Base-by-base conservation (phyloP, 2,113 vertebrate species). In the Bufo bufo region DNA sequence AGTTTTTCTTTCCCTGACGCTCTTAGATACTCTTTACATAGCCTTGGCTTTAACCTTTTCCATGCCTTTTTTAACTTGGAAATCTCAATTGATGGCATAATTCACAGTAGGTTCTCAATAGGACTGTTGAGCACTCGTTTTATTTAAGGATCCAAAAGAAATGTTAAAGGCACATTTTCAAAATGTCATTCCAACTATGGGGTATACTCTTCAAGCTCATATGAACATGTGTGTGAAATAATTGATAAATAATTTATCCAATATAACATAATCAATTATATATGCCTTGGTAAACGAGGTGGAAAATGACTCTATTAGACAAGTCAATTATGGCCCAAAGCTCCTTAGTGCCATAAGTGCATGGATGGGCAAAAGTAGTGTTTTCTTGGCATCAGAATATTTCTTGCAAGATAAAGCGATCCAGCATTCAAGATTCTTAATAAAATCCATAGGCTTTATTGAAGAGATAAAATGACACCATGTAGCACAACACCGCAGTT, bases 211-310 rank as follows among this genome's bases (percentile, higher is more conserved):
- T 58, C 23, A 43, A 58, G 78, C 78, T 50, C 78, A 58, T 54
- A 59, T 43, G 54, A 59, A 59, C 78, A 80, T 58, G 54, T 59
- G 43, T 74, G n/a, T 17, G 13, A 17, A 59, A 59, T 17, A 80
- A 59, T 52, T 43, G 33, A 80, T 80, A 80, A 56, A 80, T 80
- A 59, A 80, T 80, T 58, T 58, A 80, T 80, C 20, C 13, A 80
- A 56, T 80, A 80, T 80, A 59, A 80, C 56, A 59, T 58, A 80
- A 80, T 80, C 54, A 80, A 80, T 80, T 80, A 80, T 80, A 80
- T 80, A 80, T 80, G 78, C 78, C 33, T 58, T 80, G 6, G 8
- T 45, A 58, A 59, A 59, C 78, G 54, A 80, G 59, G 54, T 50
- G 78, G 78, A 80, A 80, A 43, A 59, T 80, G 0, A 43, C 56